Evolutionary conservation across 2,113 vertebrate species (phyloP), one percentile per base, ranked within the genome.

Genomic region (Galbula dea): DNA sequence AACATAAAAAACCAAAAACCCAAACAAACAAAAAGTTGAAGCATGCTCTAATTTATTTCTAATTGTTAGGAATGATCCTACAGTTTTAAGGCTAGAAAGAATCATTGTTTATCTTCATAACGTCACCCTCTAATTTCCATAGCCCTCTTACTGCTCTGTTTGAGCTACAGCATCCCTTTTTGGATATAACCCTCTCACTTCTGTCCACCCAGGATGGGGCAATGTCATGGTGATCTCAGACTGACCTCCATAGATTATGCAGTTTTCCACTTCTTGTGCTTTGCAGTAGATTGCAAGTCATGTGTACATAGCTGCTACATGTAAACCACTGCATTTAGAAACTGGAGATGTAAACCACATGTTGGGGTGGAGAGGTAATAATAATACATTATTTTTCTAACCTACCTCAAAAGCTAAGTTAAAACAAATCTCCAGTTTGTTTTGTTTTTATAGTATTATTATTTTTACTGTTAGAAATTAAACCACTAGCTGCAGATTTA

Each of bases 301-400:
- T 6, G 9, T 10, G 15, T 59, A 27, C 1, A 0, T 4, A 36
- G 10, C 8, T 59, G 32, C 54, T 67, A 9, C 6, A 0, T 3
- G 45, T 49, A 61, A 34, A 24, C 8, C 59, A 14, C 14, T 15
- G 30, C 19, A 20, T 54, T n/a, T 55, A 30, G 34, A 24, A 85
- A 36, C 26, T 26, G 21, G 51, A 45, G 34, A 14, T n/a, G 41
- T 51, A 52, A 76, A 46, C 41, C 30, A 63, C 12, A 4, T 26
- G 30, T 36, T 61, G 41, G 24, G 4, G 7, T 24, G 18, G n/a
- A 62, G 27, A 68, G 43, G 19, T 16, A 48, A 39, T 58, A 48
- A 39, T 58, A 37, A 52, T 20, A 11, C 4, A 18, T 54, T 26
- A 21, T 4, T 57, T 79, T 74, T 66, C 4, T 14, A 11, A 30